These are phyloP conservation scores for Polietes domitor DNA, from an alignment of 2,888 invertebrate species.

Conservation along the genomic window DNA sequence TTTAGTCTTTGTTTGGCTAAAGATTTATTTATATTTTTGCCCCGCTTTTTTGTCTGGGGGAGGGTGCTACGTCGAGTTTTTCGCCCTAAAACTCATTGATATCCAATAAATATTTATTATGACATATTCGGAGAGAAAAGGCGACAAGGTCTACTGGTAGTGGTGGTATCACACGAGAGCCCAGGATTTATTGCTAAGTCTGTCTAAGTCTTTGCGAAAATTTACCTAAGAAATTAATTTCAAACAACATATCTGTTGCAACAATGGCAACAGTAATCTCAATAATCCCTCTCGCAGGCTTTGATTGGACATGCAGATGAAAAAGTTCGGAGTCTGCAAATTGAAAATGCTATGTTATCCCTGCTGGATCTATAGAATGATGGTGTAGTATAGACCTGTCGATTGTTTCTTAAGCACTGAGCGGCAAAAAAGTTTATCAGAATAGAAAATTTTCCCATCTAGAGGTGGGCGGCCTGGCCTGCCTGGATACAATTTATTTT, in stretches of 20 bases:
- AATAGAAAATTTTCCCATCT: no score
- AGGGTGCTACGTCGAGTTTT: background rate
- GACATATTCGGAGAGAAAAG: conserved; percentile 17
- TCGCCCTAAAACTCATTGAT: conserved; percentile 12
- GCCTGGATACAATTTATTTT: no score
- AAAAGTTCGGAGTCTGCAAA: no score
- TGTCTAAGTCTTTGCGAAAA: background rate
- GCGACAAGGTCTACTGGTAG: no score
- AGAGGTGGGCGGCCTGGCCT: no score
- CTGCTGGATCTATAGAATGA: no score
- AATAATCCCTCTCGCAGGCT: background rate
- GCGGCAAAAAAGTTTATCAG: no score
- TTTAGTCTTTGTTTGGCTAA: conserved; percentile 10
- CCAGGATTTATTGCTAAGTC: background rate
- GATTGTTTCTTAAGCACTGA: no score
- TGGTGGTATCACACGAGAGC: background rate
- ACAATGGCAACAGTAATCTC: background rate
- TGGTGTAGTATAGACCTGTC: no score
- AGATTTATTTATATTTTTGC: conserved; percentile 43
- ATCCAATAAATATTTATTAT: conserved; percentile 57
- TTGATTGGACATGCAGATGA: no score
- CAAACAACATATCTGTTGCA: no score
- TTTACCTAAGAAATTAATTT: background rate
- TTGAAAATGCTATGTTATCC: no score
- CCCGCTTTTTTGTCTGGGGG: conserved; percentile 19